phyloP scores from a whole-genome alignment of 2,113 vertebrate species.

The Leptocoma aspasia region DNA sequence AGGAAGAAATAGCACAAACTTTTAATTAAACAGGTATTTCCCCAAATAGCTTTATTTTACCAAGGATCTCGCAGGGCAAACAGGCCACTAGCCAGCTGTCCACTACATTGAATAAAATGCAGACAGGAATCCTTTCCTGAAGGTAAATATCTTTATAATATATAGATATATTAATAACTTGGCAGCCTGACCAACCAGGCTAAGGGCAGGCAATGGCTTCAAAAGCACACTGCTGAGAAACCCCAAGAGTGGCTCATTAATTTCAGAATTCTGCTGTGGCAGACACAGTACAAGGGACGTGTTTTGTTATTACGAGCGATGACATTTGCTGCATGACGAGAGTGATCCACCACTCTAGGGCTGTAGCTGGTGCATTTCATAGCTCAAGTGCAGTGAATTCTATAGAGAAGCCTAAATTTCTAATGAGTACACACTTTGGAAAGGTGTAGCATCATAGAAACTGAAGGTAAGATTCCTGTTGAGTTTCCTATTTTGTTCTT shows the following conservation, averaged over 20 bases:
- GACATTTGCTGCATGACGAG: not conserved
- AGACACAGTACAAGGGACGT: not conserved
- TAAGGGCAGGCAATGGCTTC: not conserved
- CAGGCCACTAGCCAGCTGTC: not conserved
- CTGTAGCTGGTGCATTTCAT: not conserved
- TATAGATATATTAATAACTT: not conserved
- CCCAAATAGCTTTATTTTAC: not conserved
- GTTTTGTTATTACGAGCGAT: accelerated
- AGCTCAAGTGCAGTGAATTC: not conserved
- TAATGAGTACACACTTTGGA: accelerated
- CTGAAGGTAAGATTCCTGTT: not conserved
- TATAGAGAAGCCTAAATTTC: not conserved
- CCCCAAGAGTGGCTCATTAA: not conserved
- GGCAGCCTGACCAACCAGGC: not conserved
- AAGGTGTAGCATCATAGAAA: not conserved
- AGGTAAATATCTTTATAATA: not conserved
- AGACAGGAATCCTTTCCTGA: not conserved
- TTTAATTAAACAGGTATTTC: not conserved
- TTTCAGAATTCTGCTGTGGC: not conserved
- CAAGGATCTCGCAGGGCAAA: not conserved
- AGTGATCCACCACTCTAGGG: not conserved
- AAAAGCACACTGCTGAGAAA: not conserved
- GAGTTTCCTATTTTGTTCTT: not conserved
- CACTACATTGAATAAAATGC: not conserved
- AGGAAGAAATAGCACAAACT: not conserved